Percentiles rank a stretch among this genome's conserved stretches.
Conservation (phyloP, 2,797 vertebrate genomes). For the Aselliscus stoliczkanus region DNA sequence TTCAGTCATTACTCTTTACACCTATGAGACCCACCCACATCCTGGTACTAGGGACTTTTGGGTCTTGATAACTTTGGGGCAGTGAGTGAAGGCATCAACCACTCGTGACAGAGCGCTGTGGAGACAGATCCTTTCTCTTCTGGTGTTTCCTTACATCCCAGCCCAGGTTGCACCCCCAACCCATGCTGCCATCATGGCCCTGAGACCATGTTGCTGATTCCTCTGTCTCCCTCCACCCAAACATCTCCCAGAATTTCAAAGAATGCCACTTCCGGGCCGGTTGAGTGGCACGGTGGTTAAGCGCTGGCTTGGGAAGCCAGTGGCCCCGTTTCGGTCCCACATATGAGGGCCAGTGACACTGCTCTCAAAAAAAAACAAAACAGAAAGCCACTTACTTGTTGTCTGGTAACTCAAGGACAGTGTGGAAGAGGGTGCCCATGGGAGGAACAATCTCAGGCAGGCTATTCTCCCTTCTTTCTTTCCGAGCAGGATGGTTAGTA, state of each 20-base stretch:
- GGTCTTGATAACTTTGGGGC: not conserved
- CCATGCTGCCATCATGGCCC: not conserved
- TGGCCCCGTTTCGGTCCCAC: too few relatives aligned
- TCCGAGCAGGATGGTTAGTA: constrained; percentile 89
- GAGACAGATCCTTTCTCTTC: not conserved
- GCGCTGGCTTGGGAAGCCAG: too few relatives aligned
- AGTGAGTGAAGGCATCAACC: not conserved
- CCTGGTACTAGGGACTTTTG: not conserved
- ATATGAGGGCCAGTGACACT: too few relatives aligned
- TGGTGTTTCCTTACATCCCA: not conserved
- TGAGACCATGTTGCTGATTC: not conserved
- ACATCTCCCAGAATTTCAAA: not conserved
- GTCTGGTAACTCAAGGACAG: constrained; percentile 94
- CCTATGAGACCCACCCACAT: not conserved
- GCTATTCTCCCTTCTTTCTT: constrained; percentile 93
- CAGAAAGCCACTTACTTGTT: constrained; percentile 87
- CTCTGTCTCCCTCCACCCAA: not conserved
- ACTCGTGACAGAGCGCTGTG: accelerated
- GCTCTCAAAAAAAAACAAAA: too few relatives aligned
- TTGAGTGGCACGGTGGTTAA: too few relatives aligned
- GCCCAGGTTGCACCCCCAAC: not conserved
- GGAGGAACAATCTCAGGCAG: constrained; percentile 91
- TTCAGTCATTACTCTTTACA: not conserved
- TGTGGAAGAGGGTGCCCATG: constrained; percentile 91
- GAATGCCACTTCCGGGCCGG: too few relatives aligned